Evolutionary conservation across 2,888 invertebrate genomes (phyloP).

Genomic region (Drosophila ezoana): DNA sequence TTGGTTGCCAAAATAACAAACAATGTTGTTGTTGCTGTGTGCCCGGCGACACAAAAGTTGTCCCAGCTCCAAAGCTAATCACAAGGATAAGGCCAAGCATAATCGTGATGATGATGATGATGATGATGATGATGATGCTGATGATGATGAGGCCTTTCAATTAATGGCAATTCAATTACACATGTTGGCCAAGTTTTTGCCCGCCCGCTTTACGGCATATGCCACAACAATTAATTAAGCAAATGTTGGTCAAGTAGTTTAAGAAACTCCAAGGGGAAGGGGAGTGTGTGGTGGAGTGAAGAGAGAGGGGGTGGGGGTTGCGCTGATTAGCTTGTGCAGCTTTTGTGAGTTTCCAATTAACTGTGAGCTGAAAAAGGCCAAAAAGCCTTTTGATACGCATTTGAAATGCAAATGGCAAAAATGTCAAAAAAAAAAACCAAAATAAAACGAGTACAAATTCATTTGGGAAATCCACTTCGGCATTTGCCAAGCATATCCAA

Average conservation of each 20-base stretch:
- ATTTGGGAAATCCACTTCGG: conserved; percentile 69
- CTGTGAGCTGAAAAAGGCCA: conserved; percentile 38
- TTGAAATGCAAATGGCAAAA: conserved; percentile 71
- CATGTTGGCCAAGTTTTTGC: conserved; percentile 23
- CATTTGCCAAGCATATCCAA: conserved; percentile 3
- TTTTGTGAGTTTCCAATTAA: conserved; percentile 68
- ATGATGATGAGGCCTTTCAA: conserved; percentile 51
- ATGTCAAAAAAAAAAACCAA: conserved; percentile 33
- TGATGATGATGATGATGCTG: conserved; percentile 9
- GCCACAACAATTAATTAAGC: conserved; percentile 68
- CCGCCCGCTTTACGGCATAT: conserved; percentile 43
- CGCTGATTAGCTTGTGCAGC: conserved; percentile 55
- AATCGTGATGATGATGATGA: conserved; percentile 1
- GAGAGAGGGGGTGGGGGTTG: neutral
- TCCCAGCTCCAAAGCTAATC: conserved; percentile 6
- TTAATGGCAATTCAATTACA: conserved; percentile 68
- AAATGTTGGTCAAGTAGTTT: conserved; percentile 37
- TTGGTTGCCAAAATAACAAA: conserved; percentile 59
- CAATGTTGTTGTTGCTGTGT: conserved; percentile 43
- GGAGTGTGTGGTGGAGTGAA: neutral
- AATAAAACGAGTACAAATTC: conserved; percentile 13
- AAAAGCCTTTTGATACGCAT: conserved; percentile 43
- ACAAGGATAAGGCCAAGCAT: neutral
- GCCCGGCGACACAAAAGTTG: conserved; percentile 59
- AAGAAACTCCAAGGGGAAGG: neutral